phyloP scores from a whole-genome alignment of 2,113 vertebrate species.

The Tricholaema leucomelas region DNA sequence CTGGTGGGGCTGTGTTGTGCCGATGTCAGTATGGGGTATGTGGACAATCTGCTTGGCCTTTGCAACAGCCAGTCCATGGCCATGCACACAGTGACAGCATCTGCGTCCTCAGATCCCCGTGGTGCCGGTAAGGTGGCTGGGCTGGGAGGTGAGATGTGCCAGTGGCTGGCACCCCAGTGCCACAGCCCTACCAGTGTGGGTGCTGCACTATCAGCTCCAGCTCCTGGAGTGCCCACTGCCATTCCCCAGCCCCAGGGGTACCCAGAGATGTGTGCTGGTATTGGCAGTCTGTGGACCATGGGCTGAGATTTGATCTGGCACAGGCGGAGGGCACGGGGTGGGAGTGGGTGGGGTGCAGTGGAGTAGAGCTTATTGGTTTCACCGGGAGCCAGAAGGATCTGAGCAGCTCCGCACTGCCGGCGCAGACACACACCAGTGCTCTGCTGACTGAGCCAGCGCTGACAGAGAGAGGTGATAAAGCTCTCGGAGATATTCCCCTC shows the following conservation, averaged over 20 bases:
- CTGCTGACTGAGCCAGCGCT: slow-evolving; percentile 59
- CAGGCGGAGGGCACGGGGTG: not conserved
- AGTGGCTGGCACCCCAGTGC: accelerated
- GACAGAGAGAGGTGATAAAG: not conserved
- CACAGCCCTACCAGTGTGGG: accelerated
- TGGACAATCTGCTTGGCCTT: not conserved
- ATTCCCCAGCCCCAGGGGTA: accelerated
- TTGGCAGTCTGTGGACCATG: not conserved
- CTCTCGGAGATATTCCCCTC: slow-evolving; percentile 22
- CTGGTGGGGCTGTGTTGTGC: accelerated
- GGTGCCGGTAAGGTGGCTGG: not conserved
- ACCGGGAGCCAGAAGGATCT: slow-evolving; percentile 43
- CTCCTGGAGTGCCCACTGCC: accelerated
- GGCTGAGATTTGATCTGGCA: slow-evolving; percentile 33
- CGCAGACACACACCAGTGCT: slow-evolving; percentile 56
- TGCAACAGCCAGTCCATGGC: accelerated
- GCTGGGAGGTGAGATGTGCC: accelerated
- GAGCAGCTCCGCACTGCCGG: slow-evolving; percentile 20
- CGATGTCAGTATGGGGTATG: not conserved
- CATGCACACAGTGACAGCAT: accelerated
- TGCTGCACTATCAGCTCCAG: not conserved
- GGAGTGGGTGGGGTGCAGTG: slow-evolving; percentile 1
- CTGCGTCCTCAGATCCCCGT: not conserved
- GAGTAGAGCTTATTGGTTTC: slow-evolving; percentile 69
- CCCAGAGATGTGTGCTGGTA: not conserved